A percentile compares a stretch with the other conserved stretches of the same genome.
phyloP scores from a whole-genome alignment of 2,113 vertebrate species.

The Cisticola juncidis region DNA sequence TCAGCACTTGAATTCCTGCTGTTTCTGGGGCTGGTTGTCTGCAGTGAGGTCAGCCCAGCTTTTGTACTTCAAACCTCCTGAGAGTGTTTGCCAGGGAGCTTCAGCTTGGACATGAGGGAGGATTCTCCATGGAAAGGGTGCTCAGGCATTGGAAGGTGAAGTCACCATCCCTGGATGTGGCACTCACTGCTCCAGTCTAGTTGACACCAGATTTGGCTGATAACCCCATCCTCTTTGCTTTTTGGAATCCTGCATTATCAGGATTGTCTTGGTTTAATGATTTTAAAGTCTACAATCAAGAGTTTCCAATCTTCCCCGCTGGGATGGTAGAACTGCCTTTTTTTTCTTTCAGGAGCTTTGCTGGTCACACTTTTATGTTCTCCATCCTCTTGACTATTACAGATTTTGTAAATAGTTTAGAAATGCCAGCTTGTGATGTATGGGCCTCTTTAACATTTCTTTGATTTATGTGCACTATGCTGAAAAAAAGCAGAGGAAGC shows the following conservation, averaged over 20 bases:
- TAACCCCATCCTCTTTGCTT: conserved; percentile 33
- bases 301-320: conserved; percentile 71
- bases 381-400: conserved; percentile 70
- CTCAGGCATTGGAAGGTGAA: neutral
- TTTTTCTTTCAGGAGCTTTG: conserved; percentile 46
- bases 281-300: conserved; percentile 48
- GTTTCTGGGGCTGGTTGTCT: neutral
- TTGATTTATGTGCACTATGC: conserved; percentile 82
- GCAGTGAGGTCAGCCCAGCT: neutral
- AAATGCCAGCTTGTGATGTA: conserved; percentile 83
- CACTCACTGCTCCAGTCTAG: neutral
- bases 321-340: conserved; percentile 36
- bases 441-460: conserved; percentile 80
- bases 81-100: neutral
- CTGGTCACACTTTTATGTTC: conserved; percentile 41
- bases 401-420: conserved; percentile 78
- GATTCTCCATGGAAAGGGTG: neutral
- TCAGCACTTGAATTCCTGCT: neutral
- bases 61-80: neutral
- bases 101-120: neutral
- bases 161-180: neutral
- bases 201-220: neutral
- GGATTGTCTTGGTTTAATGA: conserved; percentile 70
- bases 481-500: conserved; percentile 83
- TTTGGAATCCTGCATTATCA: conserved; percentile 53